These are phyloP conservation scores for Trematomus bernacchii DNA, from an alignment of 2,797 vertebrate genomes.

Conservation along the genomic window DNA sequence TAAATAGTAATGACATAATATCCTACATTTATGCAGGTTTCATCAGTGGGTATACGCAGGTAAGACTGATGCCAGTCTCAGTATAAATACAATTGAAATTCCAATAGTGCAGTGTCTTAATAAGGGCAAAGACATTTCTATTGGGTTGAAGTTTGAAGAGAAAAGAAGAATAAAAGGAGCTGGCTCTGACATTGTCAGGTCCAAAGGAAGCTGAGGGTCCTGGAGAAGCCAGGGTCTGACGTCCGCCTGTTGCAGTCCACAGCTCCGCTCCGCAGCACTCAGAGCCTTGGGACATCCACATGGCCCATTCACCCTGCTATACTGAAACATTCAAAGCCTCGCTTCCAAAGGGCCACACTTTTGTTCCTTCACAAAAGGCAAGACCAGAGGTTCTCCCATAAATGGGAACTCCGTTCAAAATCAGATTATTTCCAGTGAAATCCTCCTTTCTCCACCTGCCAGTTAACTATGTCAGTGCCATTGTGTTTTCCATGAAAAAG, in stretches of 20 bases:
- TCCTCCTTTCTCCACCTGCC: constrained; percentile 95
- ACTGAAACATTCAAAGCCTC: constrained; percentile 87
- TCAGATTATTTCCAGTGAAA: constrained; percentile 95
- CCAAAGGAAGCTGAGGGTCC: constrained; percentile 46
- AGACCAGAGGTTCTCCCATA: constrained; percentile 86
- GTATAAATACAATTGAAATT: background rate
- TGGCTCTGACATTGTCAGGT: constrained; percentile 35
- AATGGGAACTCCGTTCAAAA: constrained; percentile 88
- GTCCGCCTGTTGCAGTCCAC: constrained; percentile 75
- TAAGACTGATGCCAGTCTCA: constrained; percentile 4
- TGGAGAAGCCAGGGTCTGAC: constrained; percentile 52
- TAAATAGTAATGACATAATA: constrained; percentile 13
- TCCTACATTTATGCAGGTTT: background rate
- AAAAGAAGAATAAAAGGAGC: constrained; percentile 5
- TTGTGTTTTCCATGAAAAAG: constrained; percentile 91
- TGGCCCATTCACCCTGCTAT: constrained; percentile 77
- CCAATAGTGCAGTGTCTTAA: constrained; percentile 7
- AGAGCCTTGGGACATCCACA: constrained; percentile 83
- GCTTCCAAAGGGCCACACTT: constrained; percentile 86
- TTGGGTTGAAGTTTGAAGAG: constrained; percentile 44
- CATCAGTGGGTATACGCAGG: constrained; percentile 11
- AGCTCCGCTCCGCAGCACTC: constrained; percentile 74
- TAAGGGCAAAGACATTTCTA: constrained; percentile 18
- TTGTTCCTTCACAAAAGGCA: constrained; percentile 88
- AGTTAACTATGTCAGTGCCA: constrained; percentile 93